A percentile compares a stretch with the other conserved stretches of the same genome.
These are phyloP conservation scores for Pandemis cinnamomeana DNA, from an alignment of 2,888 invertebrate genomes.

Conservation along the genomic window DNA sequence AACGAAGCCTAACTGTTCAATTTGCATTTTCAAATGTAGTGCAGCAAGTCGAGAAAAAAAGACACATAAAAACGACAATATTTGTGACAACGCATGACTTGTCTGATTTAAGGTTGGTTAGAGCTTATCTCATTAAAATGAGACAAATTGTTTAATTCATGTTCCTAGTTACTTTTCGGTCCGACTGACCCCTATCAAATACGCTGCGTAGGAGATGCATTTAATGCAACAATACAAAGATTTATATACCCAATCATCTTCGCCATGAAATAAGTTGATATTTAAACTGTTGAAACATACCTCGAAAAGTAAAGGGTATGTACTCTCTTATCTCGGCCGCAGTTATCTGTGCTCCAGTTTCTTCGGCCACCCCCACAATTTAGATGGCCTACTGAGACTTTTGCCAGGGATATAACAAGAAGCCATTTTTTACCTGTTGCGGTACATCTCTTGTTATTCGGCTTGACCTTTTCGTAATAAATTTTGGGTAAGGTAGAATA, in stretches of 20 bases:
- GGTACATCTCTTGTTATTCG: constrained; percentile 2
- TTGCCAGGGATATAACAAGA: background rate
- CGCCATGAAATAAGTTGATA: background rate
- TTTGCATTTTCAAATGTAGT: background rate
- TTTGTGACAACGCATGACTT: background rate
- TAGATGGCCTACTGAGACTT: background rate
- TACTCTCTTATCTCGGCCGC: background rate
- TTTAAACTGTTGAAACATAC: background rate
- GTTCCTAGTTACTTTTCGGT: background rate
- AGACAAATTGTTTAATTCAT: background rate
- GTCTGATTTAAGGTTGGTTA: background rate
- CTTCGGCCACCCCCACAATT: background rate
- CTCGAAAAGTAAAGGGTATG: background rate
- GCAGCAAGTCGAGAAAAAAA: background rate
- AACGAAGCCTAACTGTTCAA: background rate
- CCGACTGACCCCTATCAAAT: background rate
- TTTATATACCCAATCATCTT: background rate
- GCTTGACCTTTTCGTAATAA: constrained; percentile 1
- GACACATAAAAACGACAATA: background rate
- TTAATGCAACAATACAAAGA: background rate
- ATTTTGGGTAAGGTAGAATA: constrained; percentile 6
- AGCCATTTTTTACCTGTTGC: constrained; percentile 11
- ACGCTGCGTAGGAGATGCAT: background rate
- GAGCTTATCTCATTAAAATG: background rate
- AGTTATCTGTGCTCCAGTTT: constrained; percentile 4